Percentiles rank a stretch among this genome's conserved stretches.
phyloP scores from a whole-genome alignment of 2,797 vertebrate genomes.

The Pantherophis alleghaniensis region DNA sequence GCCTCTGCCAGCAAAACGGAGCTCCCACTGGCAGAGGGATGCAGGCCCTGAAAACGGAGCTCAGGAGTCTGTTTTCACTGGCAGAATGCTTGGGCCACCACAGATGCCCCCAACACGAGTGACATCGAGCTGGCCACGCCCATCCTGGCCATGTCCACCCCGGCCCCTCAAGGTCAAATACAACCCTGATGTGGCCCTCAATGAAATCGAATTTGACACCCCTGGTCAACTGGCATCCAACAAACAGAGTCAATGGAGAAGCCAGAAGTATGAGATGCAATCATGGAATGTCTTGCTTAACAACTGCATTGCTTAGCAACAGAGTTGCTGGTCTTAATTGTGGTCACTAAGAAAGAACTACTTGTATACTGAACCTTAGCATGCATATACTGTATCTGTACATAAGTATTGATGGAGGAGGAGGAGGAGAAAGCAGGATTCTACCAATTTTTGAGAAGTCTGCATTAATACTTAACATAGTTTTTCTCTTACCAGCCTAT shows the following conservation, averaged over 20 bases:
- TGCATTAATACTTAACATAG: background rate
- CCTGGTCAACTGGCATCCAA: background rate
- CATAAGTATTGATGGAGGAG: background rate
- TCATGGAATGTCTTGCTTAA: background rate
- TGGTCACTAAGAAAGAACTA: background rate
- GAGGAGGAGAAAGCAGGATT: background rate
- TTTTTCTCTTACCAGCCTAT: background rate
- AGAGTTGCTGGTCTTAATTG: background rate
- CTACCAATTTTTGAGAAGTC: background rate
- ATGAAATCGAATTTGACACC: too few relatives aligned
- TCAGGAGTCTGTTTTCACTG: too few relatives aligned
- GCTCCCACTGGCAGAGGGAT: too few relatives aligned
- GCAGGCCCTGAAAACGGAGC: too few relatives aligned
- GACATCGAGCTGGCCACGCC: too few relatives aligned
- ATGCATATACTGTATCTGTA: background rate
- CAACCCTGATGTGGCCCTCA: too few relatives aligned
- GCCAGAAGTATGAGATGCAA: background rate
- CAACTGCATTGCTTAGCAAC: background rate
- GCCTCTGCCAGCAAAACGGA: too few relatives aligned
- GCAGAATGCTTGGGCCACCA: too few relatives aligned
- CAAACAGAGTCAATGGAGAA: background rate
- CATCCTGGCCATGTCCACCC: accelerated
- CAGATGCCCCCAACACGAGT: too few relatives aligned
- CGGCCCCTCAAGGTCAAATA: too few relatives aligned
- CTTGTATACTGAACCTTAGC: background rate